Base-by-base conservation (phyloP, 2,888 invertebrate species). In the Eulithis prunata region DNA sequence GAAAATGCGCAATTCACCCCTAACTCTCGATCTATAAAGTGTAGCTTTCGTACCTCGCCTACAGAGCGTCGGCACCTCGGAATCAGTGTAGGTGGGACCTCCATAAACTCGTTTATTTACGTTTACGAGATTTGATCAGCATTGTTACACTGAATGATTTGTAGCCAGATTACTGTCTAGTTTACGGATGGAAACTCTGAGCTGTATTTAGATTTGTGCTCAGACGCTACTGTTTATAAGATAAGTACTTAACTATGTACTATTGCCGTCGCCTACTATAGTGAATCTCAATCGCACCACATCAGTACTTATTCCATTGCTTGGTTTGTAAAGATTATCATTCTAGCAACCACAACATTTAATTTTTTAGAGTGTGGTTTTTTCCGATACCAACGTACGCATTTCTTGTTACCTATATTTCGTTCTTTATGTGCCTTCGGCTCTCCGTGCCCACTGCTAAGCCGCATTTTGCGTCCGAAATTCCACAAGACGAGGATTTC, bases 401-500 rank as follows among this genome's bases (percentile, higher is more conserved):
- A 32, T 5, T 32, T 32, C 32, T 32, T 32, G 32, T 32, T 32
- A 32, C 6, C 32, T 32, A 8, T 13, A 10, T 28, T 32, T 51
- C 12, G n/a, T 52, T 6, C n/a, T n/a, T n/a, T 41, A 41, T 5
- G 10, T 41, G 8, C 41, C 10, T 41, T 41, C 51, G 32, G 32
- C 51, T 52, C 28, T 11, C 11, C 46, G 8, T 28, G 53, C 32
- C 46, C 46, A 49, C 47, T 49, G 54, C 1, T 56, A 46, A 46
- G 53, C 51, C 46, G 55, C 8, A 68, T 60, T 62, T 43, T 53
- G 53, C 51, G 61, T 54, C 49, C 63, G 55, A 69, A 62, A 69
- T 66, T 47, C 57, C 62, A 68, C 64, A 52, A 61, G 69, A 64
- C 66, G 63, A 49, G 59, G 71, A 65, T 70, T 62, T 58, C 60